Conservation (phyloP, 2,113 vertebrate species). For the Coptodon rendalli region DNA sequence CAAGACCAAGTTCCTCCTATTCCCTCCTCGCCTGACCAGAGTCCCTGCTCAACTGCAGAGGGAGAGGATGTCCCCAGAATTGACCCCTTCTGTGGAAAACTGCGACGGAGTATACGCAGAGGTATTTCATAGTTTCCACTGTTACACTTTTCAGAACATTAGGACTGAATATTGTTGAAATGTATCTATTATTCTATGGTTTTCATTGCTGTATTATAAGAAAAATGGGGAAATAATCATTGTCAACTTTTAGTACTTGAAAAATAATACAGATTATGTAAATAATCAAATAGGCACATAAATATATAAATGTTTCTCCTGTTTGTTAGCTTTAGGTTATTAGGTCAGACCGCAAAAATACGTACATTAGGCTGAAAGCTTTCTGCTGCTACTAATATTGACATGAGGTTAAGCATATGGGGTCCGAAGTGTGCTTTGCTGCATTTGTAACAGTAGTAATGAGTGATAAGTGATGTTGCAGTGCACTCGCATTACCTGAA, state of each 20-base stretch:
- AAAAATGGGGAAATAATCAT: background rate
- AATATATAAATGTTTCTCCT: background rate
- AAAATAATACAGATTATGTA: background rate
- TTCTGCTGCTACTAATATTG: background rate
- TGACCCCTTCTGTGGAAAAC: slow-evolving; percentile 85
- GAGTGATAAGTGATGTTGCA: background rate
- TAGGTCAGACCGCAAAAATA: background rate
- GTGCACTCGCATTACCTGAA: background rate
- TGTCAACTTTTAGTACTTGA: background rate
- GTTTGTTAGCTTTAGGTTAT: background rate
- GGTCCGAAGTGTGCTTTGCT: background rate
- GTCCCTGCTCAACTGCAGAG: slow-evolving; percentile 73
- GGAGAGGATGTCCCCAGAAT: slow-evolving; percentile 77
- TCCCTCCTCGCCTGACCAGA: slow-evolving; percentile 83
- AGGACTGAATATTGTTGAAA: background rate
- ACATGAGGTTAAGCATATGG: background rate
- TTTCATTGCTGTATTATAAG: background rate
- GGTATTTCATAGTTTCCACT: slow-evolving; percentile 54
- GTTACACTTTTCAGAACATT: background rate
- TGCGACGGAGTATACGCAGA: slow-evolving; percentile 87
- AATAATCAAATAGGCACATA: background rate
- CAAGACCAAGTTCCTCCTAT: slow-evolving; percentile 76
- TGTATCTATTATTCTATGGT: background rate
- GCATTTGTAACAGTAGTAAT: background rate
- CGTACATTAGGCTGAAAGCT: background rate